Evolutionary conservation across 1,140 invertebrate species (phyloP), one percentile per base, ranked within the genome.

Genomic region (Atta texana): DNA sequence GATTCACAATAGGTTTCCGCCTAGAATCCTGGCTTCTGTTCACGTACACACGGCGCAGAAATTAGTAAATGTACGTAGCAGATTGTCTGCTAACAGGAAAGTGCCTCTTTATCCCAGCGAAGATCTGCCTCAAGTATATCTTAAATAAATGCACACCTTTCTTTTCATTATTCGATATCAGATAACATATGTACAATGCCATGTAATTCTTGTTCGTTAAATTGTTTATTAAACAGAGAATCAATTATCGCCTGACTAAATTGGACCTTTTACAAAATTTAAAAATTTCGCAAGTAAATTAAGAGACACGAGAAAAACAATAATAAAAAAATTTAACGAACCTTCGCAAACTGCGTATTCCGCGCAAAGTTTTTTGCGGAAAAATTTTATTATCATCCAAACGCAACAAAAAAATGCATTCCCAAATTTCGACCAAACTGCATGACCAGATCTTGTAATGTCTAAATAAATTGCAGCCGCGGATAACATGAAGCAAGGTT

Each of bases 1-100:
- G 86, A 87, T 85, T 91, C 72, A 89, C 92, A 93, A 93, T 93
- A 87, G 88, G 87, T 90, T 93, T 93, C 92, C 93, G 92, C 89
- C 89, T 92, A 87, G 88, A 88, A 90, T 88, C 82, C 87, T 78
- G 75, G 68, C 89, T 90, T 90, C 89, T 87, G 90, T 91, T 91
- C 90, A 86, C 87, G 63, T 87, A 86, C 85, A 71, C 71, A 77
- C 81, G 44, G 34, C 39, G 57, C 80, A 81, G 74, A 93, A 92
- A 93, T 93, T 91, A 92, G 87, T 89, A 72, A 89, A 88, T 81
- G 89, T 72, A 84, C 71, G 74, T 89, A n/a, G 31, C 68, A 49
- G 34, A 31, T 53, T 59, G 55, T n/a, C 66, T 16, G 18, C n/a
- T 24, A 61, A 18, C 21, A n/a, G 55, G 61, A 61, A 89, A 82